Base-by-base conservation (phyloP, 2,888 invertebrate species). In the Prosapia bicincta region DNA sequence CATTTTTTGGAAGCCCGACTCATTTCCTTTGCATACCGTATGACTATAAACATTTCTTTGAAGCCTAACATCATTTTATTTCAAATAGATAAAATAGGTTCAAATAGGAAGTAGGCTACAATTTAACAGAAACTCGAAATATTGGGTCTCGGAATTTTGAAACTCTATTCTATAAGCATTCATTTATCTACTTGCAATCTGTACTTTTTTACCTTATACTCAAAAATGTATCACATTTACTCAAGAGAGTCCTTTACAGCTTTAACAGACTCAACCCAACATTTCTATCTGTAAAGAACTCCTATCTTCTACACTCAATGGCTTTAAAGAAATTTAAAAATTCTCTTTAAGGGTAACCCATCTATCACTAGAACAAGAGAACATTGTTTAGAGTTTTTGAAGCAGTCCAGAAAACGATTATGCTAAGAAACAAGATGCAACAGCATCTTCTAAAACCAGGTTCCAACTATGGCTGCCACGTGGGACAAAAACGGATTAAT, bases 301-400 rank as follows among this genome's bases (percentile, higher is more conserved):
- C n/a, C n/a, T n/a, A n/a, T n/a, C n/a, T n/a, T n/a, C 32, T 20
- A 26, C 69, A 3, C 26, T 26, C 25, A 70, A 10, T 70, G 70
- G 70, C 20, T 70, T 69, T 5, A 69, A 26, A 10, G 69, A 70
- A 23, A 70, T 70, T 5, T n/a, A 32, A n/a, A 70, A 30, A 20
- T 70, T 13, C 15, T 30, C 30, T 32, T 70, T 70, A 13, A 70
- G 32, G 32, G 32, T 70, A 25, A 13, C 32, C 70, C 70, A n/a
- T 32, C 70, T 70, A 32, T 70, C 38, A 70, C 70, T 70, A 32
- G 32, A 70, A 38, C 70, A 70, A 70, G 70, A 70, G 32, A 70
- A 70, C 1, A 70, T 32, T 70, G 70, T 70, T 32, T 30, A 70
- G 1, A 32, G 20, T 32, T 15, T 70, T 70, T 70, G 32, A 30